These are phyloP conservation scores for Pteropus rufus DNA, from an alignment of 2,797 vertebrate species.

Conservation along the genomic window DNA sequence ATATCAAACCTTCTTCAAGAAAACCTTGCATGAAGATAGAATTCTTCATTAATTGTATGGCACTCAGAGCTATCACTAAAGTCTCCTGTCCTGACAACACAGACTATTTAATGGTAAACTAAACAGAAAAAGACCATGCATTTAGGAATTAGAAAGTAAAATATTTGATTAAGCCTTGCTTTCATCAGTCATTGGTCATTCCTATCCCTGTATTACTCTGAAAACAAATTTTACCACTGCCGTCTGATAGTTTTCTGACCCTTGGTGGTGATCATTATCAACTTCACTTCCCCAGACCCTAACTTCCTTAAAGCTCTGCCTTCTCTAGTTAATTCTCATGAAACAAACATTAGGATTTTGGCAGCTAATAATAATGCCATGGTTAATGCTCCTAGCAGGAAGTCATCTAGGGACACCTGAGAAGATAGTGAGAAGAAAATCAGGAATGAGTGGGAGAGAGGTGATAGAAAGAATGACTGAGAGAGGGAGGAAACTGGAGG, in stretches of 20 bases:
- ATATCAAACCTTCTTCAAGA: background rate
- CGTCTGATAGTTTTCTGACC: background rate
- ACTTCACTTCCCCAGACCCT: background rate
- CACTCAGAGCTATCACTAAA: background rate
- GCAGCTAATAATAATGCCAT: background rate
- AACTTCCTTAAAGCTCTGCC: background rate
- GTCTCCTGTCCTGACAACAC: background rate
- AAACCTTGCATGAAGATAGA: background rate
- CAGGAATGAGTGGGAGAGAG: background rate
- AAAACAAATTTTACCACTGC: background rate
- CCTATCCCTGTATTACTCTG: background rate
- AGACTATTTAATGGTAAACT: slow-evolving; percentile 1
- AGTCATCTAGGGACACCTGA: background rate
- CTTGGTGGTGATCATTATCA: background rate
- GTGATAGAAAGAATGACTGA: background rate
- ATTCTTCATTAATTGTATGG: slow-evolving; percentile 6
- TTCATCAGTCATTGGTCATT: background rate
- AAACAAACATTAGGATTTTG: background rate
- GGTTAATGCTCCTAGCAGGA: background rate
- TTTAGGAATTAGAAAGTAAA: slow-evolving; percentile 13
- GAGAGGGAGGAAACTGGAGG: background rate
- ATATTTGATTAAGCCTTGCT: background rate
- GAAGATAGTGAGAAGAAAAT: background rate
- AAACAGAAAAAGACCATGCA: background rate
- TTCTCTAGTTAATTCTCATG: background rate